Evolutionary conservation across 2,113 vertebrate species (phyloP).

Genomic region (Neolamprologus longior): DNA sequence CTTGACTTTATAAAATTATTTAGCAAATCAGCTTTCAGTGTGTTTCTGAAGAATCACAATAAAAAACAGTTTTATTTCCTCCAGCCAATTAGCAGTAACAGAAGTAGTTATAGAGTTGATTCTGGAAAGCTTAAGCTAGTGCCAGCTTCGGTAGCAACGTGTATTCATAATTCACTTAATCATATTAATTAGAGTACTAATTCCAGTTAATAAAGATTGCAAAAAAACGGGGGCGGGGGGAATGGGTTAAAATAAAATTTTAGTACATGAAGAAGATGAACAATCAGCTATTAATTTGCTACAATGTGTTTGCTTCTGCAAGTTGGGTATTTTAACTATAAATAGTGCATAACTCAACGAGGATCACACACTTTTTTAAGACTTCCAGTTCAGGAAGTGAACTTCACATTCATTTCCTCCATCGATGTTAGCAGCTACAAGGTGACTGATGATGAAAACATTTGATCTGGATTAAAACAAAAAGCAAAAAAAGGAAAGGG

Average conservation of each 20-base stretch:
- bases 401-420: background rate
- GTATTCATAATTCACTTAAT: background rate
- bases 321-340: background rate
- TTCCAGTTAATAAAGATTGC: background rate
- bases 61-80: background rate
- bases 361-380: background rate
- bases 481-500: background rate
- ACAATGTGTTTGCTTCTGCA: background rate
- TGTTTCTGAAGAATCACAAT: background rate
- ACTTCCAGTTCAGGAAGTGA: background rate
- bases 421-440: background rate
- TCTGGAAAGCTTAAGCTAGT: background rate
- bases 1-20: background rate
- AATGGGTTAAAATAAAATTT: background rate
- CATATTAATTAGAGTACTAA: background rate
- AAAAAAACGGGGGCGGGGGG: fast-evolving
- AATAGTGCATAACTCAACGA: fast-evolving
- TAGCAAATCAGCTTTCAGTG: background rate
- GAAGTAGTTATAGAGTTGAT: background rate
- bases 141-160: background rate
- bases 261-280: background rate
- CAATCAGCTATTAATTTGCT: background rate
- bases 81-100: background rate
- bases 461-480: background rate
- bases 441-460: background rate